phyloP scores from a whole-genome alignment of 1,140 invertebrate species.

The Heliconius hermathena region DNA sequence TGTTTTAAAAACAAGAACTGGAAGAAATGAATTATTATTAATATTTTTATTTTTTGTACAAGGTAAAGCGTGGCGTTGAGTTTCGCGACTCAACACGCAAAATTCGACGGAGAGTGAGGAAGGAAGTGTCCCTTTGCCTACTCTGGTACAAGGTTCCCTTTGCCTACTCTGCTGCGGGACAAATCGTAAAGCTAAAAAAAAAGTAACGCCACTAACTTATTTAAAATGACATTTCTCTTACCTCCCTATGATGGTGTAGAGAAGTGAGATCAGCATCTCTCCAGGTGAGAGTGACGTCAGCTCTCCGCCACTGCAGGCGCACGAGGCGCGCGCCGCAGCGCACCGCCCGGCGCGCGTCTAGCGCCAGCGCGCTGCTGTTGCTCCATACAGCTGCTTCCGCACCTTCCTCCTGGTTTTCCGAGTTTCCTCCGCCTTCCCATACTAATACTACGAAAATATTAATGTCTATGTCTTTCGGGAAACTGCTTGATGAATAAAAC shows the following conservation, averaged over 20 bases:
- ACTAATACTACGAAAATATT: conserved; percentile 57
- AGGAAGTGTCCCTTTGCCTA: too few species aligned
- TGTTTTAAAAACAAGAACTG: too few species aligned
- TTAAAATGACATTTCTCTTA: conserved; percentile 21
- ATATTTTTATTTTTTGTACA: too few species aligned
- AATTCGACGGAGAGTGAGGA: too few species aligned
- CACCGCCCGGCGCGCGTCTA: conserved; percentile 69
- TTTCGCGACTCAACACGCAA: too few species aligned
- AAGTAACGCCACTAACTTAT: not conserved
- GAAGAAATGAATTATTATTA: too few species aligned
- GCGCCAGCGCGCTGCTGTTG: conserved; percentile 65
- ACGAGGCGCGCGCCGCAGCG: conserved; percentile 69
- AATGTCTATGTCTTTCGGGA: not conserved
- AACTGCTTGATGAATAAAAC: too few species aligned
- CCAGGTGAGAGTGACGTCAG: conserved; percentile 54
- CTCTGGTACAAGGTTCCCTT: too few species aligned
- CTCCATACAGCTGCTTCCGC: conserved; percentile 72
- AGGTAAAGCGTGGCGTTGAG: too few species aligned
- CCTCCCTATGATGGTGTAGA: conserved; percentile 72
- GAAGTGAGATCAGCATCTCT: conserved; percentile 70
- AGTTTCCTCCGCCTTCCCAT: conserved; percentile 71
- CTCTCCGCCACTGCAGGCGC: conserved; percentile 67
- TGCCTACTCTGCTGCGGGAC: too few species aligned
- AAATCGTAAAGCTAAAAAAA: too few species aligned
- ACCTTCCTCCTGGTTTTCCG: conserved; percentile 51